Conservation (phyloP, 2,113 vertebrate genomes). For the Rallus limicola region DNA sequence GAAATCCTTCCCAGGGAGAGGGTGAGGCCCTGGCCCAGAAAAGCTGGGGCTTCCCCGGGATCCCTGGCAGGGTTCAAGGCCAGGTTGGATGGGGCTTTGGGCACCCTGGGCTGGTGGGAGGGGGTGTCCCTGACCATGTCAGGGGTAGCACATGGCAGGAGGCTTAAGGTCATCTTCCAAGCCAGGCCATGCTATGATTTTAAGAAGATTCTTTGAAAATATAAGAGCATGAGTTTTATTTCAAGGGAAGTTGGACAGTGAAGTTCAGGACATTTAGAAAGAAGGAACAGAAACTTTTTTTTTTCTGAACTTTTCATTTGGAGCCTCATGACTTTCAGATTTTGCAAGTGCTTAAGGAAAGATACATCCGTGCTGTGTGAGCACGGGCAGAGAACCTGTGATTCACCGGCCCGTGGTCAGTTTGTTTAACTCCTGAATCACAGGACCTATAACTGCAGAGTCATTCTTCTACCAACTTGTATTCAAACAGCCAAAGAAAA, state of each 20-base stretch:
- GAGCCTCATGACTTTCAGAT: conserved; percentile 78
- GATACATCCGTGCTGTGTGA: conserved; percentile 17
- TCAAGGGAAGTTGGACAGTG: conserved; percentile 68
- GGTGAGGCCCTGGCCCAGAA: no score
- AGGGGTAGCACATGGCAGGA: no score
- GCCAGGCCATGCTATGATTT: no score
- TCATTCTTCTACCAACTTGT: neutral
- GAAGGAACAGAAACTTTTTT: conserved; percentile 80
- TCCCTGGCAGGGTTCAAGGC: no score
- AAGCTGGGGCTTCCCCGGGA: no score
- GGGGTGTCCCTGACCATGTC: no score
- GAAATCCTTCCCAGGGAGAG: no score
- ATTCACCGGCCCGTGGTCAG: conserved; percentile 63
- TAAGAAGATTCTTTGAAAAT: neutral
- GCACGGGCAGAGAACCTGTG: conserved; percentile 71
- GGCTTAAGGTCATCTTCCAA: no score
- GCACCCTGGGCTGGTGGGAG: no score
- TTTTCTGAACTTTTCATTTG: conserved; percentile 68
- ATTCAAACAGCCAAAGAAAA: neutral
- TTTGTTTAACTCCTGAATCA: conserved; percentile 68
- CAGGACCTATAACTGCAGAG: neutral
- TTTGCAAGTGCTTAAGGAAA: conserved; percentile 80
- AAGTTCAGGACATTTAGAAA: conserved; percentile 71
- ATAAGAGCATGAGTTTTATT: conserved; percentile 9
- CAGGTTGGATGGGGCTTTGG: no score